Evolutionary conservation across 2,888 invertebrate genomes (phyloP).

Genomic region (Galerucella nymphaeae): DNA sequence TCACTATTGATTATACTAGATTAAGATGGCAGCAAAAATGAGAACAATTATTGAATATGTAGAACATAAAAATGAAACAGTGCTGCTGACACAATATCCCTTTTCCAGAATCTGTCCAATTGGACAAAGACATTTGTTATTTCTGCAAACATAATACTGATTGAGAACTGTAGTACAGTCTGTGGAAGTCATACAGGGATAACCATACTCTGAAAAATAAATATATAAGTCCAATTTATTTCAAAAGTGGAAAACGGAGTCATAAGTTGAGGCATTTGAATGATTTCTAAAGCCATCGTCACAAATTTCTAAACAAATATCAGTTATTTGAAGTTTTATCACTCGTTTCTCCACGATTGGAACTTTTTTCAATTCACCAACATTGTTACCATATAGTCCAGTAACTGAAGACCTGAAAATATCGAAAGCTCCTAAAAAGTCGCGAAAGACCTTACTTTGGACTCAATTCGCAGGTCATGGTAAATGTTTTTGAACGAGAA

Average conservation of each 20-base stretch:
- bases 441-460: too few species aligned
- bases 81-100: conserved; percentile 40
- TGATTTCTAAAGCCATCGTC: too few species aligned
- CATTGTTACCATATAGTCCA: too few species aligned
- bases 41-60: background rate
- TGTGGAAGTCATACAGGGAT: conserved; percentile 47
- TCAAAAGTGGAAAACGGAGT: background rate
- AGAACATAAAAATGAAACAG: background rate
- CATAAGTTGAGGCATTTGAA: background rate
- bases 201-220: conserved; percentile 48
- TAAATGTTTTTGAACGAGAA: too few species aligned
- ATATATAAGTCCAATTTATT: conserved; percentile 9
- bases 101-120: conserved; percentile 41
- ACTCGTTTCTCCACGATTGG: too few species aligned
- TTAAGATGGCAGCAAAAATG: background rate
- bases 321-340: too few species aligned
- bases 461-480: too few species aligned
- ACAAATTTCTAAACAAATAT: too few species aligned
- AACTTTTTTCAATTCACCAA: too few species aligned
- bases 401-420: too few species aligned
- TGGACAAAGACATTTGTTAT: conserved; percentile 51
- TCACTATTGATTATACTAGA: background rate
- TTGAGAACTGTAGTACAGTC: conserved; percentile 50
- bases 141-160: conserved; percentile 50
- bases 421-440: too few species aligned